A percentile compares a stretch with the other conserved stretches of the same genome.
phyloP scores from a whole-genome alignment of 2,888 invertebrate genomes.

The Agrilus cyanescens region DNA sequence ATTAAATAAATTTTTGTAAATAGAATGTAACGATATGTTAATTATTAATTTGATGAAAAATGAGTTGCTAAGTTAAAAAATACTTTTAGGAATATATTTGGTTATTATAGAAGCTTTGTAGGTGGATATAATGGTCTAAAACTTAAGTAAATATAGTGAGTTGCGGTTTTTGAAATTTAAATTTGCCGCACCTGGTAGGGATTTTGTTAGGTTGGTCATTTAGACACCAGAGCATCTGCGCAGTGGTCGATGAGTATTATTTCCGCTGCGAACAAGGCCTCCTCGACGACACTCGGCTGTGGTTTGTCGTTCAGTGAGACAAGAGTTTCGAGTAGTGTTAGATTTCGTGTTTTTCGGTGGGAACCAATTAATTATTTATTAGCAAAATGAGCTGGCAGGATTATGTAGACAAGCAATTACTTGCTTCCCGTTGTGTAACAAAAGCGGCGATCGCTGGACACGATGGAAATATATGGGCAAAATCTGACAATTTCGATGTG shows the following conservation, averaged over 20 bases:
- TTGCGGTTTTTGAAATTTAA: neutral
- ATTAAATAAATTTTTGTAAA: too few species aligned
- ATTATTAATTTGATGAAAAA: too few species aligned
- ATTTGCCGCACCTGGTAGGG: neutral
- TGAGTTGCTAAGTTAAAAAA: too few species aligned
- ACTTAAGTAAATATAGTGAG: too few species aligned
- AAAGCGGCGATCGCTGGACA: slow-evolving; percentile 92
- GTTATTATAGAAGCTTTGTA: too few species aligned
- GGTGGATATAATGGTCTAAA: too few species aligned
- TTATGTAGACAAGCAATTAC: slow-evolving; percentile 94
- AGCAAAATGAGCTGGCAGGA: slow-evolving; percentile 92
- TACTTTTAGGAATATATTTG: too few species aligned
- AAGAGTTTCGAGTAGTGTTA: slow-evolving; percentile 12
- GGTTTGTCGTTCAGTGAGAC: slow-evolving; percentile 12
- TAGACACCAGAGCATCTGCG: neutral
- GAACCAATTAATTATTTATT: slow-evolving; percentile 19
- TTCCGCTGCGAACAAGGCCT: too few species aligned
- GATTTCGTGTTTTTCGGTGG: slow-evolving; percentile 30
- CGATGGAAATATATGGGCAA: slow-evolving; percentile 92
- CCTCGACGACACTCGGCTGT: slow-evolving; percentile 1
- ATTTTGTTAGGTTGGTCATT: neutral
- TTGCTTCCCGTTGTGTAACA: slow-evolving; percentile 88
- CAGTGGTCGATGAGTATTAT: too few species aligned
- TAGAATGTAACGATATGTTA: too few species aligned
- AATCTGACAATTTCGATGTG: slow-evolving; percentile 88